phyloP scores from a whole-genome alignment of 2,888 invertebrate genomes.

The Cataglyphis altisquamis region DNA sequence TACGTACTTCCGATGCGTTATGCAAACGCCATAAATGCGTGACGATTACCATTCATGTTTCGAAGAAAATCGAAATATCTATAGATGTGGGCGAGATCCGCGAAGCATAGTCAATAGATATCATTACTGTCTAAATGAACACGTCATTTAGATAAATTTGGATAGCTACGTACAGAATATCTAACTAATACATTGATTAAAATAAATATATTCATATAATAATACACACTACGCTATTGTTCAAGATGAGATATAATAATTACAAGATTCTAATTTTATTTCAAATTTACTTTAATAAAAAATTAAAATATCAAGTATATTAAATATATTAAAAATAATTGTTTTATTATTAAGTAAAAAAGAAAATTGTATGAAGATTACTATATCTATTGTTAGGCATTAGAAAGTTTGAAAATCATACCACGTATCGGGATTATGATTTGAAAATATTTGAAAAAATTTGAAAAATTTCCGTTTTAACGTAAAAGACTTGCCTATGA shows the following conservation, averaged over 20 bases:
- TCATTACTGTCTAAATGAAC: conserved; percentile 53
- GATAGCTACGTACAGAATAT: conserved; percentile 48
- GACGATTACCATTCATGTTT: conserved; percentile 69
- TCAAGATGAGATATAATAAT: neutral
- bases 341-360: neutral
- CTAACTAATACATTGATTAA: neutral
- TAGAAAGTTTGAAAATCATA: neutral
- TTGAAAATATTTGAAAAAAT: conserved; percentile 16
- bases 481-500: conserved; percentile 51
- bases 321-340: neutral
- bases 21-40: conserved; percentile 41
- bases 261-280: neutral
- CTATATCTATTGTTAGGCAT: neutral
- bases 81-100: conserved; percentile 66
- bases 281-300: neutral
- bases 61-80: conserved; percentile 71
- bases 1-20: conserved; percentile 45
- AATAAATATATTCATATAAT: neutral
- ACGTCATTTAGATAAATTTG: conserved; percentile 74
- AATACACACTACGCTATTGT: neutral
- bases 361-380: neutral
- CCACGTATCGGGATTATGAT: neutral
- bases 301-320: neutral
- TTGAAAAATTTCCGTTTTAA: neutral
- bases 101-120: conserved; percentile 54